phyloP scores from a whole-genome alignment of 2,888 invertebrate genomes.

The Stenchaetothrips biformis region DNA sequence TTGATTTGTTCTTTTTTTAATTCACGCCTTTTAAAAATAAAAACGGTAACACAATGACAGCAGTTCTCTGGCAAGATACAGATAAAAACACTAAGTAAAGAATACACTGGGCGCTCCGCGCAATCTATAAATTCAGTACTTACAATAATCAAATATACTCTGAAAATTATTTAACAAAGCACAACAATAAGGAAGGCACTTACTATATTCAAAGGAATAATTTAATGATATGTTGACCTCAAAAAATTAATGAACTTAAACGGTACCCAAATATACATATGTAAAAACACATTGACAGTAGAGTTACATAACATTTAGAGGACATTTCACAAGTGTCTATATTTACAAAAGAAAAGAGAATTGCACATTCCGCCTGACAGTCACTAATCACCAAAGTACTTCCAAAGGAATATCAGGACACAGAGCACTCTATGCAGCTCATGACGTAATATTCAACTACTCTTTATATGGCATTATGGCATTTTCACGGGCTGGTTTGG shows the following conservation, averaged over 20 bases:
- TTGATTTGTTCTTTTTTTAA: neutral
- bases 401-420: neutral
- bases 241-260: neutral
- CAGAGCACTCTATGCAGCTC: neutral
- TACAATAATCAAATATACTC: slow-evolving; percentile 12
- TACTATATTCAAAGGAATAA: neutral
- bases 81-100: neutral
- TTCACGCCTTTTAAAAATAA: neutral
- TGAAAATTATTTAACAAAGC: slow-evolving; percentile 16
- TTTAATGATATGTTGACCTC: slow-evolving; percentile 18
- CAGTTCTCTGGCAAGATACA: neutral
- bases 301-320: neutral
- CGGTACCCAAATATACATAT: neutral
- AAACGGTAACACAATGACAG: neutral
- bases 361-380: neutral
- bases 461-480: slow-evolving; percentile 17
- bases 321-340: neutral
- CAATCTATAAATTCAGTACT: slow-evolving; percentile 11
- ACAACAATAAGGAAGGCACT: slow-evolving; percentile 1
- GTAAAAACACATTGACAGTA: neutral
- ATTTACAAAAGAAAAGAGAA: neutral
- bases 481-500: slow-evolving; percentile 24
- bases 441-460: neutral
- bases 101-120: slow-evolving; percentile 8
- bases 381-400: neutral